A percentile compares a stretch with the other conserved stretches of the same genome.
These are phyloP conservation scores for Corythornis vintsioides DNA, from an alignment of 2,113 vertebrate genomes.

Conservation along the genomic window DNA sequence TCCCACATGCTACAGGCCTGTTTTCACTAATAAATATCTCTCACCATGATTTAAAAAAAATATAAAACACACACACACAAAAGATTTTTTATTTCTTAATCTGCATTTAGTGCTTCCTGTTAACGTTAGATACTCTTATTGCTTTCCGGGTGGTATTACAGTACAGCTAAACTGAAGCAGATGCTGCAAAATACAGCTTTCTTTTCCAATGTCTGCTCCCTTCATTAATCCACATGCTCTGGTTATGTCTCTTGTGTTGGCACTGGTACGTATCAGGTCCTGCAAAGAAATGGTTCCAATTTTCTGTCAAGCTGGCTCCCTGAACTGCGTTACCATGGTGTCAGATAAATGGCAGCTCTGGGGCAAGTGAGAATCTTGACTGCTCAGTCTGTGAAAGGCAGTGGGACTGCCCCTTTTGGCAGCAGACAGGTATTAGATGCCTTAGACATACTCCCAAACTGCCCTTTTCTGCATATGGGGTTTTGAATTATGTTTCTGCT, in stretches of 20 bases:
- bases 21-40: neutral
- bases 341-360: neutral
- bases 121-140: neutral
- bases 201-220: neutral
- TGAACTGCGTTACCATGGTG: neutral
- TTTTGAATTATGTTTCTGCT: neutral
- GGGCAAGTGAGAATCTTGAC: neutral
- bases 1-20: neutral
- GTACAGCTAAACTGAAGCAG: neutral
- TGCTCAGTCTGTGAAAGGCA: neutral
- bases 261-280: neutral
- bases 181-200: neutral
- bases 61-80: neutral
- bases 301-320: neutral
- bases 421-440: neutral
- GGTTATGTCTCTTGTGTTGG: neutral
- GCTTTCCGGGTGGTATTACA: neutral
- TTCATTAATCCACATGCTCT: neutral
- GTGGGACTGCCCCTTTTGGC: neutral
- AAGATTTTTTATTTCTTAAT: slow-evolving; percentile 6
- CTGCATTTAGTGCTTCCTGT: neutral
- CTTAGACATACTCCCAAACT: neutral
- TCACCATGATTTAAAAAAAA: neutral
- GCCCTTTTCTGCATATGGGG: neutral
- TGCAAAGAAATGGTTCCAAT: neutral